Base-by-base conservation (phyloP, 2,888 invertebrate genomes). In the Eudemis profundana region DNA sequence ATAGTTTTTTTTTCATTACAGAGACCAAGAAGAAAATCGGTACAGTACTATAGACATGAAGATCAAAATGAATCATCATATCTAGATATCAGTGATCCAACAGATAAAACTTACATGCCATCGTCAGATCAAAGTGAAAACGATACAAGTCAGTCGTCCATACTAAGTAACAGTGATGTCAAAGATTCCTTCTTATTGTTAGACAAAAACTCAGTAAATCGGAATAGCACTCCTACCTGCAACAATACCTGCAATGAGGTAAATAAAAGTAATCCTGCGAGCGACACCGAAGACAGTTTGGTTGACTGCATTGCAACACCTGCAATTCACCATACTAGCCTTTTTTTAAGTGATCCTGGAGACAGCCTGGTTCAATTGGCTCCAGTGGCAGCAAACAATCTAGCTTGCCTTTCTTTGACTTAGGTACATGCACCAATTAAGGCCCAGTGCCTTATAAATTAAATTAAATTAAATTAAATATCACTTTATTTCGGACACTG, bases 71-170 rank as follows among this genome's bases (percentile, higher is more conserved):
- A 40, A 40, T 40, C 40, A 14, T 8, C 10, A 36, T 40, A 40
- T 40, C 40, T 14, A 14, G 40, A 40, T 40, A 40, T 40, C 40
- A 40, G 14, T 40, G 40, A 15, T 40, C 15, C 40, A 40, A 40
- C 40, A 40, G 40, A n/a, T 40, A 40, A 40, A 40, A 40, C 40
- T 40, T 40, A 40, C 40, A 40, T 40, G 14, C 40, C 40, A 40
- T 40, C 40, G 14, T 40, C 40, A 40, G 40, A 40, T 40, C 40
- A 14, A 40, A 40, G 14, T 40, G 40, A 40, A 40, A 40, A 40
- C 14, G 40, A 40, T 40, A 40, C 40, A 40, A 40, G 5, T 40
- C 40, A 40, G 40, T 40, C 40, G 40, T 14, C 14, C 14, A 40
- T 7, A 40, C 40, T 40, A 14, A 40, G 14, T 40, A 40, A 40